Evolutionary conservation across 2,113 vertebrate species (phyloP), one percentile per base, ranked within the genome.

Genomic region (Leptocoma aspasia): DNA sequence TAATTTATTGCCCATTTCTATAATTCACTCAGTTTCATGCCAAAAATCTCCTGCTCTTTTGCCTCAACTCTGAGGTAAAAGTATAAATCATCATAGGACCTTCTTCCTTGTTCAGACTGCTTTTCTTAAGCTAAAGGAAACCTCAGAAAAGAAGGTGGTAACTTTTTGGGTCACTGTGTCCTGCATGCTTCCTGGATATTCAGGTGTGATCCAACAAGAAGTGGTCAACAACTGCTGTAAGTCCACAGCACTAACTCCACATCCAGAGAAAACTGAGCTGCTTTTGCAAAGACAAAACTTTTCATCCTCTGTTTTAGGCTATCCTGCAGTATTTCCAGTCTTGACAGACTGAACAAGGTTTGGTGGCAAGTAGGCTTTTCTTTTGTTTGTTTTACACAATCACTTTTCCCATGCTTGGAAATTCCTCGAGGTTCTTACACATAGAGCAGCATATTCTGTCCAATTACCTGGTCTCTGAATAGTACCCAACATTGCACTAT

Each of bases 341-440:
- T 60, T 72, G 20, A 63, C 1, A 79, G 52, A 82, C 44, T 47
- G 27, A 93, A 64, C 3, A 53, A 76, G 26, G 24, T 86, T 69
- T 8, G 19, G 22, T 41, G 10, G 24, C 35, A 35, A 54, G 22
- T 3, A 13, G 1, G 0, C 2, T 26, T 22, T 52, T 72, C 9
- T 3, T 64, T 47, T 6, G 0, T 53, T 50, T 44, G 31, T 31
- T 95, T 84, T 54, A 64, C 15, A 93, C 73, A 77, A 88, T 37
- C 1, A 42, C 27, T 60, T 77, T 53, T 21, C 11, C 28, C 15
- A 13, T 28, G 30, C 39, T 26, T 86, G 31, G 59, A 79, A 94
- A 72, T 9, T 64, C 28, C 44, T 75, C 2, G 0, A 60, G 41
- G 52, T 87, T 52, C 65, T 26, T 77, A 41, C 24, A 93, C 20